phyloP scores from a whole-genome alignment of 2,888 invertebrate species.

The Cyclophora punctaria region DNA sequence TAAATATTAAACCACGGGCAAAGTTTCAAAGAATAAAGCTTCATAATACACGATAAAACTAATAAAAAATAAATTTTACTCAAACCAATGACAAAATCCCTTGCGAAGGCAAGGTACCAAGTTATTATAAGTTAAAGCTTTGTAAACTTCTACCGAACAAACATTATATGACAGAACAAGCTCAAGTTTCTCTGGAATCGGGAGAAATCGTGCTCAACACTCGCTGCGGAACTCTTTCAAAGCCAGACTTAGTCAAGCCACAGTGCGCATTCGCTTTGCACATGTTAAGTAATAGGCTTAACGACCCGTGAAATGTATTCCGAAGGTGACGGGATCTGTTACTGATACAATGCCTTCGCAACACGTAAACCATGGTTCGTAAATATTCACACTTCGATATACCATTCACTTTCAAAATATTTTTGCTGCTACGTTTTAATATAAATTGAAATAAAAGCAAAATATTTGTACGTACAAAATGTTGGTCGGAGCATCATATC shows the following conservation, averaged over 20 bases:
- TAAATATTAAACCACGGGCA: too few species aligned
- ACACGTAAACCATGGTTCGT: too few species aligned
- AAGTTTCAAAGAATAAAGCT: too few species aligned
- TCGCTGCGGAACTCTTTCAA: constrained; percentile 19
- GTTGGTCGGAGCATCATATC: too few species aligned
- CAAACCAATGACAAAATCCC: constrained; percentile 5
- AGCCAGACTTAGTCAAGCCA: constrained; percentile 18
- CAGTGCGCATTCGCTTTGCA: constrained; percentile 14
- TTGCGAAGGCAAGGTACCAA: constrained; percentile 16
- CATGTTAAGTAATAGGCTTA: constrained; percentile 16
- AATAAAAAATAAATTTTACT: constrained; percentile 1
- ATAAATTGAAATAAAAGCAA: too few species aligned
- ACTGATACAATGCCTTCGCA: too few species aligned
- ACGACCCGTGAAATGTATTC: constrained; percentile 17
- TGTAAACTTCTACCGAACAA: constrained; percentile 19
- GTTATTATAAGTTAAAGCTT: constrained; percentile 23
- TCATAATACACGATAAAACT: too few species aligned
- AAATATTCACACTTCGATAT: too few species aligned
- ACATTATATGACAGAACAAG: constrained; percentile 21
- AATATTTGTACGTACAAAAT: too few species aligned
- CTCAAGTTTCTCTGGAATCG: constrained; percentile 17
- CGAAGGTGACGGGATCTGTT: constrained; percentile 2
- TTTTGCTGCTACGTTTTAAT: too few species aligned
- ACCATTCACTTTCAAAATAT: too few species aligned
- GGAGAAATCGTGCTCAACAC: constrained; percentile 11